A percentile compares a stretch with the other conserved stretches of the same genome.
Conservation (phyloP, 2,888 invertebrate species). For the Dione vanillae region DNA sequence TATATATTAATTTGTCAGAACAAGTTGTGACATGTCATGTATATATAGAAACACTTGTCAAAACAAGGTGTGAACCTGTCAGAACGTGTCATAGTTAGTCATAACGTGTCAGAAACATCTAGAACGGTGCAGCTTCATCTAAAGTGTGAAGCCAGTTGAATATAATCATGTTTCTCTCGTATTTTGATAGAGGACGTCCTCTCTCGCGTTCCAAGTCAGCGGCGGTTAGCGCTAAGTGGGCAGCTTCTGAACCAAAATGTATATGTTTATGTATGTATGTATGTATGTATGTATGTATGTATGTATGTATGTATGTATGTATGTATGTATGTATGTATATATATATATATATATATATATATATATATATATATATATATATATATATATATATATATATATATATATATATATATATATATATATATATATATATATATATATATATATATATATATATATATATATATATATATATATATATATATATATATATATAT, state of each 20-base stretch:
- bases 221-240: conserved; percentile 86
- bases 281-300: too few relatives aligned
- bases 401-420: too few relatives aligned
- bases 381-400: too few relatives aligned
- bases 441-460: too few relatives aligned
- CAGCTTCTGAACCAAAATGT: conserved; percentile 64
- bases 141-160: conserved; percentile 97
- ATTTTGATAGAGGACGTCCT: conserved; percentile 93
- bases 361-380: too few relatives aligned
- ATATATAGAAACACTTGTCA: not conserved
- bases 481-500: too few relatives aligned
- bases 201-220: conserved; percentile 92
- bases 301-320: too few relatives aligned
- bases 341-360: too few relatives aligned
- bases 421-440: too few relatives aligned
- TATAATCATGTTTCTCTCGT: conserved; percentile 97
- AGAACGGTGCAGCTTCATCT: conserved; percentile 87
- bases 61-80: not conserved
- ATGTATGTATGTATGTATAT: too few relatives aligned
- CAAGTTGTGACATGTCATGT: not conserved
- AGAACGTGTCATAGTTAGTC: conserved; percentile 21
- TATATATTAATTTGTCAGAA: not conserved
- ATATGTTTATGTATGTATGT: not conserved
- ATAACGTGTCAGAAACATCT: conserved; percentile 45
- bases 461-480: too few relatives aligned